Percentiles rank a stretch among this genome's conserved stretches.
phyloP scores from a whole-genome alignment of 2,113 vertebrate genomes.

The Equus przewalskii region DNA sequence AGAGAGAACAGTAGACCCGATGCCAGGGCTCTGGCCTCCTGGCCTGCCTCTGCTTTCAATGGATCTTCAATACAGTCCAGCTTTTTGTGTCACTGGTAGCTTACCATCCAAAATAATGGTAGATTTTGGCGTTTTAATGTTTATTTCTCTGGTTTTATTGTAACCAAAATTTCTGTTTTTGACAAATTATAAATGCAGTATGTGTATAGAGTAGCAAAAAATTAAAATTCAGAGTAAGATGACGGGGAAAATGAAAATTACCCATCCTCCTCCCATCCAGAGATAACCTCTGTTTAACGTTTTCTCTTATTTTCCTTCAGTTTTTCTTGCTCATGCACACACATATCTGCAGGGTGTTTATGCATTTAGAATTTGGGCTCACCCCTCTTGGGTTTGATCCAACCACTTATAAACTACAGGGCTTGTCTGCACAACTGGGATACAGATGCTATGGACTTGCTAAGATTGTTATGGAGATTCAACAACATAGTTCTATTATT shows the following conservation, averaged over 20 bases:
- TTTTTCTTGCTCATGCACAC: not conserved
- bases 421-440: not conserved
- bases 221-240: not conserved
- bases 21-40: not conserved
- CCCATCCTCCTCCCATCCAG: not conserved
- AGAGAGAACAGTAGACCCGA: not conserved
- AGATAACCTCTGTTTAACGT: not conserved
- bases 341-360: not conserved
- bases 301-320: not conserved
- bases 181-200: not conserved
- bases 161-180: conserved; percentile 5
- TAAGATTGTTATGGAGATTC: not conserved
- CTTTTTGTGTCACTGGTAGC: not conserved
- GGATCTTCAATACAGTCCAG: not conserved
- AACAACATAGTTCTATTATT: not conserved
- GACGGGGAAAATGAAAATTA: not conserved
- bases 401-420: not conserved
- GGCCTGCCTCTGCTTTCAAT: not conserved
- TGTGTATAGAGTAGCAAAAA: not conserved
- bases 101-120: not conserved
- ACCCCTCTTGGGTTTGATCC: not conserved
- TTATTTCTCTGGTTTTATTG: conserved; percentile 4
- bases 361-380: not conserved
- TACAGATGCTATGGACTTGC: not conserved
- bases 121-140: not conserved